Evolutionary conservation across 2,797 vertebrate genomes (phyloP).

Genomic region (Rhinogobio ventralis): DNA sequence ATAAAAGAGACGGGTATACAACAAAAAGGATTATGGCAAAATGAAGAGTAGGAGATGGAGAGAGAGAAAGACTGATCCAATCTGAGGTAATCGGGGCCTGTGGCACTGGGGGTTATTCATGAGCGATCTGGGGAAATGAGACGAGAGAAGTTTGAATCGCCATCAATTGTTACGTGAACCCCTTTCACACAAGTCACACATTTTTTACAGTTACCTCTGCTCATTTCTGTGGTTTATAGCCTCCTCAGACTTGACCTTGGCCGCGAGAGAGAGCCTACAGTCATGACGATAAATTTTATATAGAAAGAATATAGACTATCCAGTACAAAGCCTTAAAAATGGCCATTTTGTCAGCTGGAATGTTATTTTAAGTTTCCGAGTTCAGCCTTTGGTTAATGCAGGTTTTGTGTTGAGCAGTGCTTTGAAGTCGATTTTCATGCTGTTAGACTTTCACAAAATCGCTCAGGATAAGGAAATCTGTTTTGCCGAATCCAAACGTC

Average conservation of each 20-base stretch:
- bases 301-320: slow-evolving; percentile 43
- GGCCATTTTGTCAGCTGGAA: slow-evolving; percentile 26
- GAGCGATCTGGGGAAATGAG: slow-evolving; percentile 35
- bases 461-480: slow-evolving; percentile 10
- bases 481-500: neutral
- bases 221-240: slow-evolving; percentile 52
- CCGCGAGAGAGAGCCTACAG: slow-evolving; percentile 30
- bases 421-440: slow-evolving; percentile 30
- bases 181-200: slow-evolving; percentile 8
- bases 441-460: neutral
- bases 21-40: slow-evolving; percentile 22
- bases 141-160: slow-evolving; percentile 9
- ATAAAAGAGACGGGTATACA: neutral
- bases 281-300: slow-evolving; percentile 23
- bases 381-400: slow-evolving; percentile 50
- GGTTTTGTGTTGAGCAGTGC: slow-evolving; percentile 21
- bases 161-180: slow-evolving; percentile 33
- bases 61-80: slow-evolving; percentile 54
- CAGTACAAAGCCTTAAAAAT: slow-evolving; percentile 28
- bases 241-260: slow-evolving; percentile 49
- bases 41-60: slow-evolving; percentile 51
- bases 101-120: slow-evolving; percentile 45
- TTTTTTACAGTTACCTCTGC: slow-evolving; percentile 45
- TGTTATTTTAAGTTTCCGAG: slow-evolving; percentile 51
- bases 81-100: slow-evolving; percentile 36